Base-by-base conservation (phyloP, 2,113 vertebrate genomes). In the Phodopus roborovskii region DNA sequence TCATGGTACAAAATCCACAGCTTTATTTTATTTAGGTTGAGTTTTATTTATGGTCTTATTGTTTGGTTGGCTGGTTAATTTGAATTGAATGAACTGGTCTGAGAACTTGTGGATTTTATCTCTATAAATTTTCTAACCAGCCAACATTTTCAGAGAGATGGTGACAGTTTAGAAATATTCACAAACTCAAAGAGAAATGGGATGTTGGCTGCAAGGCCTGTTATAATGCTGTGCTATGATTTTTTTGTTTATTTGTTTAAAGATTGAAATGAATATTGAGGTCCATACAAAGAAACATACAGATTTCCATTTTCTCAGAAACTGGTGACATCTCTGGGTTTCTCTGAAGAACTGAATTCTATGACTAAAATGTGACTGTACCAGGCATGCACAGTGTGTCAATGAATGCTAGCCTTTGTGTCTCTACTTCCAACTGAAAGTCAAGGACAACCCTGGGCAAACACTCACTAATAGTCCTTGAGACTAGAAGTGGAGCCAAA, bases 141-240 rank as follows among this genome's bases (percentile, higher is more conserved):
- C 28, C 81, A 30, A 60, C 50, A 88, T 94, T 88, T 94, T 88
- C 79, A 81, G 53, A 86, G 28, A n/a, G 28, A 87, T 66, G 39
- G 15, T 73, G 84, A 92, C 33, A 81, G 71, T 98, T 97, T 45
- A 90, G 58, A 96, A 84, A 24, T 94, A 97, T 95, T 98, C 97
- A 92, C 97, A 96, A 70, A 90, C 96, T 77, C 66, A 91, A 97
- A 71, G 3, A 95, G 45, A 94, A 97, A 92, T 93, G 22, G 39
- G 56, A 17, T 77, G 11, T 45, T 88, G 22, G 92, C 95, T 94
- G 28, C 84, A 36, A 39, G 86, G 3, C 2, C 16, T 89, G 26
- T 83, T 93, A 70, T 75, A 79, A 90, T 77, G 9, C 66, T 11
- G 20, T 30, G 3, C 93, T 92, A 53, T 83, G 95, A 77, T 77